A percentile compares a stretch with the other conserved stretches of the same genome.
Evolutionary conservation across 2,888 invertebrate genomes (phyloP).

Genomic region (Euclidia mi): DNA sequence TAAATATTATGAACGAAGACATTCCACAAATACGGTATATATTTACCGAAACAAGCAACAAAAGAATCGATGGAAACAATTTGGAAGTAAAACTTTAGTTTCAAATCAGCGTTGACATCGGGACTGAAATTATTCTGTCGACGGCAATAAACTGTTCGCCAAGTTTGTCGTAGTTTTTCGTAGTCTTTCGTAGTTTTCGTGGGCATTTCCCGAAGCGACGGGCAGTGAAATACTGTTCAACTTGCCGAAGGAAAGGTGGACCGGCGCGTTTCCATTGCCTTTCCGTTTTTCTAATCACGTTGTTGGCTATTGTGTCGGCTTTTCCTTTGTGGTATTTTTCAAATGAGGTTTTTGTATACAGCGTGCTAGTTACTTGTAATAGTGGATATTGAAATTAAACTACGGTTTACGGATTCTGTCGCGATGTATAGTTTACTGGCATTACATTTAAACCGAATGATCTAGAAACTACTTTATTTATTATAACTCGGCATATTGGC

Average conservation of each 20-base stretch:
- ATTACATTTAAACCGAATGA: too few relatives aligned
- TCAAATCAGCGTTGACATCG: conserved; percentile 30
- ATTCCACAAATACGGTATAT: too few relatives aligned
- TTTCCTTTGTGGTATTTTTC: too few relatives aligned
- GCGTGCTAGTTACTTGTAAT: too few relatives aligned
- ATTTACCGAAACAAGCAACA: conserved; percentile 19
- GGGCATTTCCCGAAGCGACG: conserved; percentile 44
- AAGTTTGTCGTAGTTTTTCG: conserved; percentile 42
- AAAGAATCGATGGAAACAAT: conserved; percentile 18
- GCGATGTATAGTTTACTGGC: too few relatives aligned
- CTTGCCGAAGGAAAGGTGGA: conserved; percentile 52
- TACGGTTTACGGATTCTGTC: too few relatives aligned
- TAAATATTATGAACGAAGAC: too few relatives aligned
- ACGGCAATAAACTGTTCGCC: conserved; percentile 52
- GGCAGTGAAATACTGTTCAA: conserved; percentile 56
- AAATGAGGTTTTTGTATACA: too few relatives aligned
- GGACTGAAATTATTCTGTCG: conserved; percentile 56
- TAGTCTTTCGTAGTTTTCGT: conserved; percentile 36
- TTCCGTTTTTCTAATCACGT: conserved; percentile 1
- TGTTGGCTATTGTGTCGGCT: neutral
- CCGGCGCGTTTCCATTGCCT: conserved; percentile 46
- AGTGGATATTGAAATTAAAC: too few relatives aligned
- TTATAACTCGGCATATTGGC: too few relatives aligned
- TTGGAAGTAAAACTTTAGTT: conserved; percentile 21
- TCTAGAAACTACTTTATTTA: too few relatives aligned